Conservation (phyloP, 2,797 vertebrate genomes). For the Choloepus didactylus region DNA sequence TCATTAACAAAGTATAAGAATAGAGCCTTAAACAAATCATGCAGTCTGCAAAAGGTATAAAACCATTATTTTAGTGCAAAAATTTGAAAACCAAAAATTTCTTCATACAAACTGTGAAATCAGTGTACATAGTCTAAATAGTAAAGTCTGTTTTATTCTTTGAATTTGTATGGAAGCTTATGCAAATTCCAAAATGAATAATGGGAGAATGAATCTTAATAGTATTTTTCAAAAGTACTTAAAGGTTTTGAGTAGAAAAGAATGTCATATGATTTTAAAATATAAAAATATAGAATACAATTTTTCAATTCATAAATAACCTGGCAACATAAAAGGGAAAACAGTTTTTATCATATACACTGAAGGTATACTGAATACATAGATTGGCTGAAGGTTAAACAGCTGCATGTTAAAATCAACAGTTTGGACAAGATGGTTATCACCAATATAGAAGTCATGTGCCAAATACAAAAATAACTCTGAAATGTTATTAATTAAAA, state of each 20-base stretch:
- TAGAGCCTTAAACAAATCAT: background rate
- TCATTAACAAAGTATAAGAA: background rate
- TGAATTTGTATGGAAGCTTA: background rate
- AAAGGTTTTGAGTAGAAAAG: background rate
- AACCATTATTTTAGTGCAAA: background rate
- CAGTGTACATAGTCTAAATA: background rate
- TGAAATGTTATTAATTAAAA: background rate
- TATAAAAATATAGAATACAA: background rate
- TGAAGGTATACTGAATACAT: background rate
- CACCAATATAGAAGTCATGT: background rate
- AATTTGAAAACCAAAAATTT: background rate
- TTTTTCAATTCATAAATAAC: conserved; percentile 31
- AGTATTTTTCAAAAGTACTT: background rate
- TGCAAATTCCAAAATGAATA: background rate
- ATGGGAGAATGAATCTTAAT: conserved; percentile 8
- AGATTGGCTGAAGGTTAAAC: background rate
- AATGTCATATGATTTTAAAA: conserved; percentile 23
- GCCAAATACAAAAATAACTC: conserved; percentile 26
- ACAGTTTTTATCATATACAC: background rate
- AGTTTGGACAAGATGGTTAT: background rate
- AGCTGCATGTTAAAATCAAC: background rate
- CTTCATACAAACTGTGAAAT: background rate
- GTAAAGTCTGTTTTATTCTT: background rate
- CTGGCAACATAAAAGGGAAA: background rate
- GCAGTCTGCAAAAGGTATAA: background rate